Base-by-base conservation (phyloP, 2,888 invertebrate genomes). In the Sphaeridia pumilis region DNA sequence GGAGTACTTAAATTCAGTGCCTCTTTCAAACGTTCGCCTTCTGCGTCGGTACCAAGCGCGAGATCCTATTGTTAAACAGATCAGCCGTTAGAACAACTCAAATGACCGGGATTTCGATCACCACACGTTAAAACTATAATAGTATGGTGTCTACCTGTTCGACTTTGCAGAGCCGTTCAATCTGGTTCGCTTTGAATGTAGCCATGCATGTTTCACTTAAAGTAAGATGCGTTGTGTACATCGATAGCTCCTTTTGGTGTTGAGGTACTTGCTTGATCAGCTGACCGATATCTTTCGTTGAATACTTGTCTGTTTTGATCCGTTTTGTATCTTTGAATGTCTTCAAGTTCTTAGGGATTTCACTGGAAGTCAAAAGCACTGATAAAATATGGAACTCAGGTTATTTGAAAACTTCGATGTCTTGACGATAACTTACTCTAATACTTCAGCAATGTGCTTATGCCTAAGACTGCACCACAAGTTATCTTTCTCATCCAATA, bases 31-130 rank as follows among this genome's bases (percentile, higher is more conserved):
- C 26, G 42, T 42, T 63, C 63, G 1, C 61, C 63, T 1, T 59
- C 54, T 3, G 46, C 31, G 22, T 60, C 58, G 21, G 51, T 43
- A 7, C 56, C 55, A 14, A 50, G 54, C 1, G 63, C 63, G 25
- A 63, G 44, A 49, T 60, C 56, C 60, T 63, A 35, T 20, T 43
- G n/a, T n/a, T n/a, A n/a, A n/a, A n/a, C n/a, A n/a, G n/a, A n/a
- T n/a, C n/a, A n/a, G n/a, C n/a, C n/a, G n/a, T n/a, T n/a, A n/a
- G n/a, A n/a, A n/a, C n/a, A n/a, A n/a, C n/a, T n/a, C n/a, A n/a
- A n/a, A n/a, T n/a, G n/a, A n/a, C n/a, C n/a, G n/a, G n/a, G n/a
- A n/a, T n/a, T n/a, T n/a, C n/a, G n/a, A n/a, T n/a, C n/a, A n/a
- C n/a, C n/a, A n/a, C n/a, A n/a, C n/a, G n/a, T n/a, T n/a, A n/a